A percentile compares a stretch with the other conserved stretches of the same genome.
Evolutionary conservation across 2,113 vertebrate species (phyloP).

Genomic region (Talpa occidentalis): DNA sequence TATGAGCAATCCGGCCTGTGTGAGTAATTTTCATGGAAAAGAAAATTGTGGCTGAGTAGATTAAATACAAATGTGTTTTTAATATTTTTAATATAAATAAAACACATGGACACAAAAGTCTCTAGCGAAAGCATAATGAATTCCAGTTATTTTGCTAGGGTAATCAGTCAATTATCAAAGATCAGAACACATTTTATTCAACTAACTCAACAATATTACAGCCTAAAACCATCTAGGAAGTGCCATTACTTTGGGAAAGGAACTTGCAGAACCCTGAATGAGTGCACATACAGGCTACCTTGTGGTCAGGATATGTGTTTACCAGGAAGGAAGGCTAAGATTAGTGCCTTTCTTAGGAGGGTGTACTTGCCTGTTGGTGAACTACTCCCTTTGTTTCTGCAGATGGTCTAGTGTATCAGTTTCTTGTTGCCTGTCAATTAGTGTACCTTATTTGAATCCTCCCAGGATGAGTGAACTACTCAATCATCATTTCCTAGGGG

Average conservation of each 20-base stretch:
- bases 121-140: slow-evolving; percentile 45
- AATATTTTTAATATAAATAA: slow-evolving; percentile 55
- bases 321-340: neutral
- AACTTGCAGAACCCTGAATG: neutral
- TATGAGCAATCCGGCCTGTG: neutral
- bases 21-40: slow-evolving; percentile 42
- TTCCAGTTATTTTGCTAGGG: slow-evolving; percentile 17
- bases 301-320: neutral
- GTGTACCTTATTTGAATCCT: neutral
- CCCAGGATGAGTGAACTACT: neutral
- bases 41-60: slow-evolving; percentile 35
- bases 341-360: neutral
- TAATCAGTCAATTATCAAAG: slow-evolving; percentile 38
- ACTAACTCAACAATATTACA: neutral
- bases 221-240: slow-evolving; percentile 25
- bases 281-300: neutral
- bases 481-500: neutral
- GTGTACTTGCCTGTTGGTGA: neutral
- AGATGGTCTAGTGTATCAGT: neutral
- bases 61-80: slow-evolving; percentile 62
- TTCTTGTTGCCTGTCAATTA: neutral
- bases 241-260: neutral
- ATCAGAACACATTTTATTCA: slow-evolving; percentile 35
- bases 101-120: neutral
- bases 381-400: neutral